Conservation (phyloP, 2,113 vertebrate genomes). For the Apeltes quadracus region DNA sequence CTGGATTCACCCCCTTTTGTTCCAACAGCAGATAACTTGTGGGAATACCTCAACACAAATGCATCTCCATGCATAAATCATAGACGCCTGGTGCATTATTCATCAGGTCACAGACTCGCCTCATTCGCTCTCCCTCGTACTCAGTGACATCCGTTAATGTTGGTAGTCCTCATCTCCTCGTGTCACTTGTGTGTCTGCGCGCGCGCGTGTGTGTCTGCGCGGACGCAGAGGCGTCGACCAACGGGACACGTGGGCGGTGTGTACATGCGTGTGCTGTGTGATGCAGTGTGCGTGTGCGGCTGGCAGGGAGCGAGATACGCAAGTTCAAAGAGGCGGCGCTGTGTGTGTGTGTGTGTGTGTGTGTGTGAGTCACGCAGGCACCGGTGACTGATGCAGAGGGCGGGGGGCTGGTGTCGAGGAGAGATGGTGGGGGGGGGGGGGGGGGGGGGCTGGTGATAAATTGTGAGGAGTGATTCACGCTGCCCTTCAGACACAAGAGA, state of each 20-base stretch:
- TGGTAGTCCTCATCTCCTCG: slow-evolving; percentile 43
- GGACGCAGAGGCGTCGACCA: slow-evolving; percentile 32
- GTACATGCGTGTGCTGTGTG: slow-evolving; percentile 17
- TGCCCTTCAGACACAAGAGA: not conserved
- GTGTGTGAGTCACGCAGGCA: slow-evolving; percentile 10
- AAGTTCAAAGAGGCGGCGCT: slow-evolving; percentile 60
- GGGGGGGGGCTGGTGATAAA: slow-evolving; percentile 6
- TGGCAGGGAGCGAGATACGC: slow-evolving; percentile 20
- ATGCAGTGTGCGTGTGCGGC: slow-evolving; percentile 15
- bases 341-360: slow-evolving; percentile 7
- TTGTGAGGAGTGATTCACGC: slow-evolving; percentile 9
- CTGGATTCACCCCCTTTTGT: slow-evolving; percentile 52
- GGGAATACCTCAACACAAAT: slow-evolving; percentile 69
- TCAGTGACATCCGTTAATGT: slow-evolving; percentile 61
- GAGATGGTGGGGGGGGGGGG: not conserved
- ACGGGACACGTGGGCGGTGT: slow-evolving; percentile 51
- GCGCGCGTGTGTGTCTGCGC: slow-evolving; percentile 17
- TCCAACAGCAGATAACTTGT: slow-evolving; percentile 58
- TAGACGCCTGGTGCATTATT: slow-evolving; percentile 73
- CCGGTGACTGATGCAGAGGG: not conserved
- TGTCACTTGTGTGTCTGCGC: slow-evolving; percentile 18
- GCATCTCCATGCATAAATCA: slow-evolving; percentile 75
- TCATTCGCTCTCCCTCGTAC: slow-evolving; percentile 46
- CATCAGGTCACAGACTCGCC: slow-evolving; percentile 55
- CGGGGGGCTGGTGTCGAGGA: not conserved